These are phyloP conservation scores for Lagorchestes hirsutus DNA, from an alignment of 2,797 vertebrate species.

Conservation along the genomic window DNA sequence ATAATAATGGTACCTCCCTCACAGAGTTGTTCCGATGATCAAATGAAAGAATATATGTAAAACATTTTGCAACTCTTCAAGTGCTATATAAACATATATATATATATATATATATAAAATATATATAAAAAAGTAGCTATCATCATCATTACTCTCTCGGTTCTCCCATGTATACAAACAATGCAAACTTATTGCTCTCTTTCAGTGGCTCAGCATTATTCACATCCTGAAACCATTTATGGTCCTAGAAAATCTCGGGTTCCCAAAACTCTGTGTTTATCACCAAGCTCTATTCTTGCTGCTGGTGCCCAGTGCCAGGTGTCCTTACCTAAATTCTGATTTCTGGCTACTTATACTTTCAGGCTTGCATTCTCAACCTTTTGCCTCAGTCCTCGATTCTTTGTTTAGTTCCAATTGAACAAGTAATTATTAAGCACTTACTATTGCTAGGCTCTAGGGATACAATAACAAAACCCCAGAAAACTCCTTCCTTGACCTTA, in stretches of 20 bases:
- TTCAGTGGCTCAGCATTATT: neutral
- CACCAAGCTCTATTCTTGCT: neutral
- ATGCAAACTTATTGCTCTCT: neutral
- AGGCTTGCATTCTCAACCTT: neutral
- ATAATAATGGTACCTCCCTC: neutral
- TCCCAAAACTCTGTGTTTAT: neutral
- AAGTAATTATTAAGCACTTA: constrained; percentile 2
- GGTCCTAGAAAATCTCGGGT: neutral
- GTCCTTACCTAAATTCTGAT: constrained; percentile 10
- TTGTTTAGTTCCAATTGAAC: neutral
- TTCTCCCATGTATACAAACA: neutral
- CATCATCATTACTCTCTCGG: neutral
- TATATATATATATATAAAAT: no score
- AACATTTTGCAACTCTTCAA: neutral
- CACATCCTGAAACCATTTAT: constrained; percentile 14
- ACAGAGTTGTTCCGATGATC: neutral
- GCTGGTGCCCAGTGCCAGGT: neutral
- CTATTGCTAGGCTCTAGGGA: neutral
- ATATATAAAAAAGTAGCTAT: neutral
- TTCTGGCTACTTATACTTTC: constrained; percentile 13
- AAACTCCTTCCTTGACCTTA: neutral
- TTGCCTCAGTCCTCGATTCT: constrained; percentile 1
- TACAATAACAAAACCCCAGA: neutral
- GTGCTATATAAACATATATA: neutral
- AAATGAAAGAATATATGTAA: neutral